Conservation (phyloP, 2,113 vertebrate species). For the Ceuthmochares aereus region DNA sequence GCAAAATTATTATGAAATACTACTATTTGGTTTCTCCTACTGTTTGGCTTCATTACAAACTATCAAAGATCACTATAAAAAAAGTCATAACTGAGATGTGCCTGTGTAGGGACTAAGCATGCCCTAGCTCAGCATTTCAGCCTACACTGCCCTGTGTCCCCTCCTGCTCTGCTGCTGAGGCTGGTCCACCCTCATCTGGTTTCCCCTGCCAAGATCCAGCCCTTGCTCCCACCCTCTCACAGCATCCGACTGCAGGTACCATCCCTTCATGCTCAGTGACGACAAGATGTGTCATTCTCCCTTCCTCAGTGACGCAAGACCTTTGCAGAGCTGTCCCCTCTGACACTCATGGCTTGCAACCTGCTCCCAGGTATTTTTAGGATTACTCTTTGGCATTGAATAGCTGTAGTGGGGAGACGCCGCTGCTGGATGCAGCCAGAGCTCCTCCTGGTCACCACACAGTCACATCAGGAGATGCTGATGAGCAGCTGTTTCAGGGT, state of each 20-base stretch:
- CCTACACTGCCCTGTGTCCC: fast-evolving
- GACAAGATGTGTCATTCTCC: background rate
- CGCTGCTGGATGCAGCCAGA: background rate
- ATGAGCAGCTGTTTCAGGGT: background rate
- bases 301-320: background rate
- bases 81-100: background rate
- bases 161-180: background rate
- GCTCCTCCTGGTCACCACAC: fast-evolving
- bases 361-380: background rate
- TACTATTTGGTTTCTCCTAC: background rate
- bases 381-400: background rate
- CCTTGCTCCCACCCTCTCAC: background rate
- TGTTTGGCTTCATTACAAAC: background rate
- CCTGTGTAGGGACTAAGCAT: background rate
- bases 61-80: background rate
- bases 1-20: background rate
- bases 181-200: background rate
- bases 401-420: background rate
- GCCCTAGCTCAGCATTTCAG: background rate
- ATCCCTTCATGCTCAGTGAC: background rate
- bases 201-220: background rate
- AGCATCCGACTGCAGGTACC: background rate
- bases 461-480: background rate
- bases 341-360: background rate
- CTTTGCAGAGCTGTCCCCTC: background rate